Conservation (phyloP, 1,140 invertebrate species). For the Subanguina moxae region DNA sequence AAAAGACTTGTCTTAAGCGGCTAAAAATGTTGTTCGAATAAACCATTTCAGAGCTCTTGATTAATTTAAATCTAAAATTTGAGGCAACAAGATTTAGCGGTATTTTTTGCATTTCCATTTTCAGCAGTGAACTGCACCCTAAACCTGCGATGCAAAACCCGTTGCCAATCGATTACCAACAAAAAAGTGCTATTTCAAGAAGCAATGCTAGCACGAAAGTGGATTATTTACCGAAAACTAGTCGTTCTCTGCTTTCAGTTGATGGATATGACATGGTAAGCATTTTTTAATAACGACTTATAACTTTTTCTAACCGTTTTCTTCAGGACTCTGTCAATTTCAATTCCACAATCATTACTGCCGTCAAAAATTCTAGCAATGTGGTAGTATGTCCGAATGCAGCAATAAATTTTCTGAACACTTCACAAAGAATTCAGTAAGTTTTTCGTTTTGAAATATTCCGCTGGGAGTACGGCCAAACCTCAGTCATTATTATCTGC, state of each 20-base stretch:
- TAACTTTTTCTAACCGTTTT: too few relatives aligned
- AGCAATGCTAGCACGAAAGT: too few relatives aligned
- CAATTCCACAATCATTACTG: too few relatives aligned
- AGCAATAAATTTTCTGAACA: constrained; percentile 1
- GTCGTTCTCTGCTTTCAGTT: constrained; percentile 3
- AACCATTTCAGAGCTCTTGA: too few relatives aligned
- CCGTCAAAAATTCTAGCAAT: background rate
- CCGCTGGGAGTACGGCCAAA: too few relatives aligned
- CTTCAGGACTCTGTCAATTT: too few relatives aligned
- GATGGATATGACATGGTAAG: background rate
- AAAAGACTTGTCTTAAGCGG: too few relatives aligned
- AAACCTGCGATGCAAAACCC: background rate
- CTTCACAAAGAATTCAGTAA: constrained; percentile 3
- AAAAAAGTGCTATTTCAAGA: background rate
- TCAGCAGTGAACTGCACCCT: background rate
- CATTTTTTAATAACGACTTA: too few relatives aligned
- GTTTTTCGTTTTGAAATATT: constrained; percentile 3
- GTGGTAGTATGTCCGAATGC: background rate
- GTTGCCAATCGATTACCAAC: background rate
- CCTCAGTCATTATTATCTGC: background rate
- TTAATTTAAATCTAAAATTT: too few relatives aligned
- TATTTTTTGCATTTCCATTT: background rate
- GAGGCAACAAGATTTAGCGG: background rate
- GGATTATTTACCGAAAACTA: background rate
- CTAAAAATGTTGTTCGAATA: too few relatives aligned